Evolutionary conservation across 2,888 invertebrate species (phyloP).

Genomic region (Spatulosminthurus flaviceps): DNA sequence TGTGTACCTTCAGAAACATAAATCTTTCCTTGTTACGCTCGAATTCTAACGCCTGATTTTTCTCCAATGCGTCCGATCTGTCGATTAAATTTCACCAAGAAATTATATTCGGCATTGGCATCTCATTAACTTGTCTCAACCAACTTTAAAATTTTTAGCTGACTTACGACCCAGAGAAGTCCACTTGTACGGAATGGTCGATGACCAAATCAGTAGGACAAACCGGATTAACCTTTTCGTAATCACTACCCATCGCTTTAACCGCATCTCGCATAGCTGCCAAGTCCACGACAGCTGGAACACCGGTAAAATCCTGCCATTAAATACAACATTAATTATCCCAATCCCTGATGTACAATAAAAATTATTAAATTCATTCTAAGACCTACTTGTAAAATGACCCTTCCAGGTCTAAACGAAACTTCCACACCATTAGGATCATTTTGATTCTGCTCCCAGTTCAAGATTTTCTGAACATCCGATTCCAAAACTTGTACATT

Average conservation of each 20-base stretch:
- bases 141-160: too few relatives aligned
- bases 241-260: constrained; percentile 83
- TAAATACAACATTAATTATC: neutral
- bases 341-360: neutral
- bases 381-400: constrained; percentile 84
- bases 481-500: constrained; percentile 86
- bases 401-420: constrained; percentile 90
- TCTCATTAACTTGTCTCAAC: too few relatives aligned
- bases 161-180: constrained; percentile 80
- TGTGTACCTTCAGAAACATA: constrained; percentile 86
- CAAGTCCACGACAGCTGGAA: constrained; percentile 98
- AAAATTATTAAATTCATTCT: too few relatives aligned
- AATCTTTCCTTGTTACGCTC: constrained; percentile 95
- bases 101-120: too few relatives aligned
- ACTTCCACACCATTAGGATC: constrained; percentile 79
- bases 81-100: neutral
- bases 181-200: constrained; percentile 98
- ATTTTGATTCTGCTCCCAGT: constrained; percentile 83
- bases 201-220: constrained; percentile 98
- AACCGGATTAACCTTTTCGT: constrained; percentile 93
- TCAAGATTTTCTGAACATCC: constrained; percentile 88
- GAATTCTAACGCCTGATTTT: constrained; percentile 95
- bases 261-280: constrained; percentile 99
- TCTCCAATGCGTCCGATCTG: constrained; percentile 85
- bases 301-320: constrained; percentile 88